Conservation (phyloP, 2,888 invertebrate species). For the Tetragnatha montana region DNA sequence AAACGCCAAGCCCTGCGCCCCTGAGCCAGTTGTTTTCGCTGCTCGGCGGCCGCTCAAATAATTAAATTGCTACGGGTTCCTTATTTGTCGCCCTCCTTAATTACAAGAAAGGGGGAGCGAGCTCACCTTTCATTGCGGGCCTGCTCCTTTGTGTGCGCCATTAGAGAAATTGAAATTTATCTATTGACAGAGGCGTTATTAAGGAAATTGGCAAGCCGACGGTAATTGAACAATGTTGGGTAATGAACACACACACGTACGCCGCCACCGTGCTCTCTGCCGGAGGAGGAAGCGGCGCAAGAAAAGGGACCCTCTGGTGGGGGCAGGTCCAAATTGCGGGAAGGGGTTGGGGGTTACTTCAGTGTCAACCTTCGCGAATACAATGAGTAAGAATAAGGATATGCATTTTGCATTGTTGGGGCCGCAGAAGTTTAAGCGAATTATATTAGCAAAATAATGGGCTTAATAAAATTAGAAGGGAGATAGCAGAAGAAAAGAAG, state of each 20-base stretch:
- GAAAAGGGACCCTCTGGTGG: conserved; percentile 49
- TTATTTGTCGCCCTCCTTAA: conserved; percentile 71
- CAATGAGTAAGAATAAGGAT: too few relatives aligned
- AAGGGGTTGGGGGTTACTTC: neutral
- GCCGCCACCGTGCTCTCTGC: conserved; percentile 15
- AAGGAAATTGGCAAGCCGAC: conserved; percentile 71
- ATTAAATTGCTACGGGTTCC: conserved; percentile 70
- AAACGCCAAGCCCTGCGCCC: conserved; percentile 36
- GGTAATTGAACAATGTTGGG: conserved; percentile 72
- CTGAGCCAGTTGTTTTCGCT: conserved; percentile 60
- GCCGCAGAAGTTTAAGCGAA: too few relatives aligned
- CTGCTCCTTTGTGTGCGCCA: conserved; percentile 65
- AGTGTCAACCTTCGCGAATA: too few relatives aligned
- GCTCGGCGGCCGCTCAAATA: conserved; percentile 64
- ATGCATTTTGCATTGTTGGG: too few relatives aligned
- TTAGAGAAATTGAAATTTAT: conserved; percentile 72
- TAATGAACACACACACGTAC: conserved; percentile 64
- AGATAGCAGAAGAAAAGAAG: too few relatives aligned
- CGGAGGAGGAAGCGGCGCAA: conserved; percentile 35
- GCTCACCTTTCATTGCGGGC: conserved; percentile 67
- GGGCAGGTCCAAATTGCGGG: conserved; percentile 35
- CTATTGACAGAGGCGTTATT: conserved; percentile 72
- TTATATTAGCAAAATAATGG: too few relatives aligned
- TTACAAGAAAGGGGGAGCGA: conserved; percentile 64
- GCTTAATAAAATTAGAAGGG: too few relatives aligned